Base-by-base conservation (phyloP, 2,113 vertebrate species). In the Otocyon megalotis region DNA sequence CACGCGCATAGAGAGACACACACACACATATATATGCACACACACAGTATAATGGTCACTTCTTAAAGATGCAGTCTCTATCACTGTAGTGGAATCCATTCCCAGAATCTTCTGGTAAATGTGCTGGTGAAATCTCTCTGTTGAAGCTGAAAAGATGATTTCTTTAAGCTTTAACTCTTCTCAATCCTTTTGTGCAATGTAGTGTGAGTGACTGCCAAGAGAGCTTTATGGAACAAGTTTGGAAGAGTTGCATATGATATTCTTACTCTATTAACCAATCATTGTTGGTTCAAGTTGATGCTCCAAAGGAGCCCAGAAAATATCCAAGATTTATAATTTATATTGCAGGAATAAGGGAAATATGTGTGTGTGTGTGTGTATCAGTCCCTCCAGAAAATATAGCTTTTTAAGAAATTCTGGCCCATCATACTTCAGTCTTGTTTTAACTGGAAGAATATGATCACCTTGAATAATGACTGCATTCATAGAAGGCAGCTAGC, bases 401-500 rank as follows among this genome's bases (percentile, higher is more conserved):
- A 99, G 98, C 97, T 98, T 98, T 98, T 98, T 97, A 98, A 98
- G 98, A 99, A 98, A 99, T 99, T 99, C 98, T 83, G 97, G 98
- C 98, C 98, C 98, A 98, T 94, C 93, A 85, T 97, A 98, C 97
- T 98, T 98, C 98, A 99, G 99, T 99, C 99, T 99, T 98, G 98
- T 98, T 98, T 98, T 98, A 98, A 98, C 67, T 96, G 98, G 98
- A 99, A 99, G 99, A 99, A 98, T 98, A 98, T 96, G 93, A 98
- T 98, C 99, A 98, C 98, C 99, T 98, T 60, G 98, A 98, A 97
- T 98, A 98, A 96, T 97, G 98, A 98, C 98, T 99, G 98, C 99
- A 96, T 98, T 99, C 98, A 98, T 1, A 95, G 98, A 99, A 99
- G 98, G 98, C 99, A 99, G 99, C 99, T 99, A 99, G 99, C 99